Conservation (phyloP, 1,140 invertebrate genomes). For the Nasonia giraulti region DNA sequence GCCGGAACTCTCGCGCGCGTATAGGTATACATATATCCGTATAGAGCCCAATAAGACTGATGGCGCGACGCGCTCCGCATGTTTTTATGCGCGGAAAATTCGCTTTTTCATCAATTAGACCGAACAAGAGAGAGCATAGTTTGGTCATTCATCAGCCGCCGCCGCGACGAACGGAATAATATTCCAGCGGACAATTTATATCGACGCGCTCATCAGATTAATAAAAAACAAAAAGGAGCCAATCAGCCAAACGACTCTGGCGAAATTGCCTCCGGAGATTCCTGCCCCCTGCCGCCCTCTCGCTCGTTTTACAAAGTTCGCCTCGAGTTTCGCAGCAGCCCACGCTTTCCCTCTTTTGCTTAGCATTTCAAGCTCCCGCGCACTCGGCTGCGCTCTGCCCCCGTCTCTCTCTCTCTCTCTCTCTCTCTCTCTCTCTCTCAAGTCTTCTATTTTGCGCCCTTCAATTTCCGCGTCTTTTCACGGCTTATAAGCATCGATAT, state of each 20-base stretch:
- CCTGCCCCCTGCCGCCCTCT: not conserved
- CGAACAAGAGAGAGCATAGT: not conserved
- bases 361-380: not conserved
- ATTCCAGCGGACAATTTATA: not conserved
- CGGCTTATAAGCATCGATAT: conserved; percentile 18
- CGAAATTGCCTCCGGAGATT: conserved; percentile 29
- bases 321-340: not conserved
- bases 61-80: not conserved
- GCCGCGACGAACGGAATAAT: not conserved
- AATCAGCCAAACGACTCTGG: not conserved
- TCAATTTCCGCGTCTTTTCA: conserved; percentile 16
- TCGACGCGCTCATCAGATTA: not conserved
- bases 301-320: not conserved
- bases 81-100: conserved; percentile 7
- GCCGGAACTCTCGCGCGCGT: conserved; percentile 14
- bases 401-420: not conserved
- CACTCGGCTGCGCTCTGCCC: not conserved
- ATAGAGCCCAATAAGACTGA: conserved; percentile 17
- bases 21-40: not conserved
- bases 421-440: not conserved
- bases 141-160: not conserved
- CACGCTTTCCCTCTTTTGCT: not conserved
- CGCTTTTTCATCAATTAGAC: conserved; percentile 17
- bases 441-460: not conserved
- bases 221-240: conserved; percentile 7